Evolutionary conservation across 2,113 vertebrate genomes (phyloP), one percentile per base, ranked within the genome.

Genomic region (Sinosuthora webbiana): DNA sequence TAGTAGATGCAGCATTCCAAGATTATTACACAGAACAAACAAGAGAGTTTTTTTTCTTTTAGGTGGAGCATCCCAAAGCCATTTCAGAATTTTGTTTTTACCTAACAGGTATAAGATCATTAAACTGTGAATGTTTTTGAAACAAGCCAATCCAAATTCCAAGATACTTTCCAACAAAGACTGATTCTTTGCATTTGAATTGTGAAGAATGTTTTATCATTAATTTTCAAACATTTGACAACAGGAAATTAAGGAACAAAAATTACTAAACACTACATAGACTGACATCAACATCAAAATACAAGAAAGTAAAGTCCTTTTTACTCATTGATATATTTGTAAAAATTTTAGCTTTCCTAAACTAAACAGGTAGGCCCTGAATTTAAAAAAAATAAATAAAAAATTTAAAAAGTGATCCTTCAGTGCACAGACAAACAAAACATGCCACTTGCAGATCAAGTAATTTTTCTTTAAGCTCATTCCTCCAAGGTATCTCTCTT

Each of bases 401-500:
- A 89, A 44, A 96, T n/a, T n/a, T n/a, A 88, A 62, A 78, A 30
- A 33, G 52, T 85, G 68, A 39, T 93, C 13, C 19, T 92, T 90
- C 73, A 93, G n/a, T 92, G 39, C 41, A 56, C 75, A 71, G 42
- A 73, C 33, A 94, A 76, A 25, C 52, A 30, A 56, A 93, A 94
- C 67, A 65, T 50, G 91, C 63, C 73, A 84, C 68, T 87, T 93
- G 53, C 49, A 97, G 96, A 96, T 93, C 17, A 97, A 96, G 50
- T 95, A 11, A 80, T 23, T 93, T 96, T 95, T 50, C 67, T 95
- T 94, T 95, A 97, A 92, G n/a, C 31, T 83, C 13, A 47, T 93
- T 92, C 13, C 86, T 96, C 69, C 39, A 89, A 96, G 69, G 59
- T 94, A 63, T 91, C 88, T 95, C 35, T 78, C 65, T 92, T 94